These are phyloP conservation scores for Agriopis leucophaearia DNA, from an alignment of 2,888 invertebrate genomes.

Conservation along the genomic window DNA sequence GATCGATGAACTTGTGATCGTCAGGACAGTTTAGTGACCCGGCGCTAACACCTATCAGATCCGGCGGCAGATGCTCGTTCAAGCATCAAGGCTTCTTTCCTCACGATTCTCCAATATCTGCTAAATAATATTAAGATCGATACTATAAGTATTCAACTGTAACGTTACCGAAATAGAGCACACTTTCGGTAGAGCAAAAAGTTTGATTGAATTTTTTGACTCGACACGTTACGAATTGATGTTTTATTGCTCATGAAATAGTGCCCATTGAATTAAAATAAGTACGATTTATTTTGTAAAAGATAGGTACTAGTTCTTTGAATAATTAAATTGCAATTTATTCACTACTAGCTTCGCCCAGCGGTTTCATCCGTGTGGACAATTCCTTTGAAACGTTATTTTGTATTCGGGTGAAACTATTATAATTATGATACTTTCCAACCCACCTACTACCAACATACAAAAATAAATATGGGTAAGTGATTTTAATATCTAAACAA, in stretches of 20 bases:
- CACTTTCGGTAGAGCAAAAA: background rate
- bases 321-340: too few species aligned
- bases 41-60: conserved; percentile 34
- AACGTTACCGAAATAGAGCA: background rate
- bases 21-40: conserved; percentile 52
- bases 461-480: too few species aligned
- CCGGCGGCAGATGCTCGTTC: conserved; percentile 31
- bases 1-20: conserved; percentile 42
- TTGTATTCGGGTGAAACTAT: too few species aligned
- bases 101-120: conserved; percentile 30
- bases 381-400: too few species aligned
- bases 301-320: too few species aligned
- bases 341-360: too few species aligned
- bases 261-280: conserved; percentile 5
- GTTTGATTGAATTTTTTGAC: conserved; percentile 13
- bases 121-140: conserved; percentile 27
- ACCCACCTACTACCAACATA: too few species aligned
- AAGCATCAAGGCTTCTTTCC: conserved; percentile 36
- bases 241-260: conserved; percentile 13
- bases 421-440: too few species aligned
- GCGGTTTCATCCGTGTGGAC: too few species aligned
- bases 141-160: conserved; percentile 16
- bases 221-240: conserved; percentile 6
- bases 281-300: background rate
- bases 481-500: too few species aligned